phyloP scores from a whole-genome alignment of 2,797 vertebrate species.

The Protonibea diacanthus region DNA sequence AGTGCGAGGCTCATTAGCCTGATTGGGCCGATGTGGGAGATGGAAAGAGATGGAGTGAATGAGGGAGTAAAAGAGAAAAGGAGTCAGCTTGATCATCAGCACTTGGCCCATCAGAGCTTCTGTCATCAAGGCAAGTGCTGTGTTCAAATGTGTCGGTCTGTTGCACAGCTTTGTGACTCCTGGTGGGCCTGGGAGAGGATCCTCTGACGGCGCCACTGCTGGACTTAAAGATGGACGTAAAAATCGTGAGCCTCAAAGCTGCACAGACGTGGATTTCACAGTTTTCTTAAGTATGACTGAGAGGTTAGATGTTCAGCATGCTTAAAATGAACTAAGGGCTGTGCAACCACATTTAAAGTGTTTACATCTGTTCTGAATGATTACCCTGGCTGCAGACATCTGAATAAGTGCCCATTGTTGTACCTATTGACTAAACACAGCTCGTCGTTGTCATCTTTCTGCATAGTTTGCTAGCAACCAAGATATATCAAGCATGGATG shows the following conservation, averaged over 20 bases:
- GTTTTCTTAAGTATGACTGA: neutral
- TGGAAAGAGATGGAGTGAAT: conserved; percentile 72
- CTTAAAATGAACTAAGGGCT: neutral
- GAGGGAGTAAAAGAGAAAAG: conserved; percentile 74
- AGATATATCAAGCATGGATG: neutral
- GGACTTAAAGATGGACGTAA: neutral
- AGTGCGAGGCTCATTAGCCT: conserved; percentile 83
- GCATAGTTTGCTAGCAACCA: neutral
- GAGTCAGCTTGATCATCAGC: conserved; percentile 80
- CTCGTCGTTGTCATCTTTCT: neutral
- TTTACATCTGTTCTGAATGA: neutral
- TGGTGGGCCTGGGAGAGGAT: conserved; percentile 10
- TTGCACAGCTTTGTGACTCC: conserved; percentile 45
- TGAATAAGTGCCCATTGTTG: neutral
- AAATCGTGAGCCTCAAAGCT: neutral
- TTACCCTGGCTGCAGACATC: neutral
- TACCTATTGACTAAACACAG: neutral
- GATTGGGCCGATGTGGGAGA: conserved; percentile 82
- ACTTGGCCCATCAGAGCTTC: conserved; percentile 73
- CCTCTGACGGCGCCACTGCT: conserved; percentile 17
- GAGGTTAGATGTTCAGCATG: neutral
- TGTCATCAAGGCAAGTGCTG: conserved; percentile 64
- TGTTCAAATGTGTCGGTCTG: conserved; percentile 47
- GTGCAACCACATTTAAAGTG: neutral
- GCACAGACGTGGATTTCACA: neutral